These are phyloP conservation scores for Labeo calbasu DNA, from an alignment of 2,797 vertebrate species.

Conservation along the genomic window DNA sequence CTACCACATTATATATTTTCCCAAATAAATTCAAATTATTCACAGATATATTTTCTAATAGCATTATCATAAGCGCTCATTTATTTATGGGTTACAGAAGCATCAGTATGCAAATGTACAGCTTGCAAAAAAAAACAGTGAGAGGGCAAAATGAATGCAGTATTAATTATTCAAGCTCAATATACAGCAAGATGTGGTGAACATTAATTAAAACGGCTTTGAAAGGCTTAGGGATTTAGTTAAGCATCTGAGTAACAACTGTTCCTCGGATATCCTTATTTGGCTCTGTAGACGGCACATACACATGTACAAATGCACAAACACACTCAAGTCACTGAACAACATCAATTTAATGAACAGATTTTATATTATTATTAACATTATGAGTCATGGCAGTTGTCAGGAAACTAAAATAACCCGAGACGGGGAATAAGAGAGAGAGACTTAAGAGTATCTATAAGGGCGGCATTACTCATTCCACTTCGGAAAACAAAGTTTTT, in stretches of 20 bases:
- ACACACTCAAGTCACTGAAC: constrained; percentile 28
- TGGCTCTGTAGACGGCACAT: constrained; percentile 10
- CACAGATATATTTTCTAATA: constrained; percentile 24
- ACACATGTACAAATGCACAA: constrained; percentile 30
- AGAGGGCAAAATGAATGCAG: constrained; percentile 25
- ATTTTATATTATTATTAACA: constrained; percentile 50
- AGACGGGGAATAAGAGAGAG: not conserved
- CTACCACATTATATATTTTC: constrained; percentile 12
- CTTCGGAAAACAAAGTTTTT: constrained; percentile 28
- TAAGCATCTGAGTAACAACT: constrained; percentile 46
- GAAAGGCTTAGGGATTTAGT: constrained; percentile 38
- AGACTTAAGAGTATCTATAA: not conserved
- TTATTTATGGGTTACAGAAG: constrained; percentile 27
- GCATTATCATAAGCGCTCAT: constrained; percentile 3
- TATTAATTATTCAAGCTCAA: constrained; percentile 36
- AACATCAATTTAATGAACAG: constrained; percentile 37
- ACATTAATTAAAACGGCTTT: constrained; percentile 29
- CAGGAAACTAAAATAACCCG: constrained; percentile 45
- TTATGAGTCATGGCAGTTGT: constrained; percentile 45
- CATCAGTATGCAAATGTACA: constrained; percentile 24
- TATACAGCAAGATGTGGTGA: constrained; percentile 35
- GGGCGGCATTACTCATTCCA: constrained; percentile 27
- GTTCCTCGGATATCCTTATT: constrained; percentile 29
- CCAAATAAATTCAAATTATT: constrained; percentile 18
- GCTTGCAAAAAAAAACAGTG: constrained; percentile 7